A percentile compares a stretch with the other conserved stretches of the same genome.
These are phyloP conservation scores for Conchocele bisecta DNA, from an alignment of 2,888 invertebrate species.

Conservation along the genomic window DNA sequence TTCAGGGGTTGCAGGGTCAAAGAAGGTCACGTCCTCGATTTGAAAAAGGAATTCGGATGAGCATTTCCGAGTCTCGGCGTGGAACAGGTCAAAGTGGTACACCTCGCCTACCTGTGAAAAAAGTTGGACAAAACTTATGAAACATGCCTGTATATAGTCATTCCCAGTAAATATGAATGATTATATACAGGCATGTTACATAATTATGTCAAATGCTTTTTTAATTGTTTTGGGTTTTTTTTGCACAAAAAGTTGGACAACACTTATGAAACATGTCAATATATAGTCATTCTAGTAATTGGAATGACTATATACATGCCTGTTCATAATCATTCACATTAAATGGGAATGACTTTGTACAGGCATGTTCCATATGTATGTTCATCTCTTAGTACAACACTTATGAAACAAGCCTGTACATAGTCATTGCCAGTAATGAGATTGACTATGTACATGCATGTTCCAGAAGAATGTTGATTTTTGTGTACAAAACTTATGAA, in stretches of 20 bases:
- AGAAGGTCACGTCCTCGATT: slow-evolving; percentile 58
- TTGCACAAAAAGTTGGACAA: slow-evolving; percentile 8
- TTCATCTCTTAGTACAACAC: not conserved
- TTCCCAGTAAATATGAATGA: not conserved
- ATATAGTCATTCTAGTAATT: not conserved
- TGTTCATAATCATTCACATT: too few relatives aligned
- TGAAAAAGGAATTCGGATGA: slow-evolving; percentile 66
- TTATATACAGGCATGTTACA: not conserved
- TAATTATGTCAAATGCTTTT: too few relatives aligned
- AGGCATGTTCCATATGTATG: too few relatives aligned
- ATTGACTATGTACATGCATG: too few relatives aligned
- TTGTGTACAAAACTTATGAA: too few relatives aligned
- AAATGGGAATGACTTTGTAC: too few relatives aligned
- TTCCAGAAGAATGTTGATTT: too few relatives aligned
- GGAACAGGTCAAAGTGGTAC: slow-evolving; percentile 71
- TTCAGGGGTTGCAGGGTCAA: slow-evolving; percentile 38
- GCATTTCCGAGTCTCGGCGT: slow-evolving; percentile 67
- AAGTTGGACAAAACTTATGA: not conserved
- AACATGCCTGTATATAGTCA: not conserved
- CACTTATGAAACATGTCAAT: not conserved
- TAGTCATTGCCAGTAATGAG: too few relatives aligned
- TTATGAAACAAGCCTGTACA: not conserved
- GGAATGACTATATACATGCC: not conserved
- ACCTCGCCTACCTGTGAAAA: slow-evolving; percentile 52
- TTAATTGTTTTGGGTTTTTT: too few relatives aligned